A percentile compares a stretch with the other conserved stretches of the same genome.
Conservation (phyloP, 2,113 vertebrate genomes). For the Tachysurus vachellii region DNA sequence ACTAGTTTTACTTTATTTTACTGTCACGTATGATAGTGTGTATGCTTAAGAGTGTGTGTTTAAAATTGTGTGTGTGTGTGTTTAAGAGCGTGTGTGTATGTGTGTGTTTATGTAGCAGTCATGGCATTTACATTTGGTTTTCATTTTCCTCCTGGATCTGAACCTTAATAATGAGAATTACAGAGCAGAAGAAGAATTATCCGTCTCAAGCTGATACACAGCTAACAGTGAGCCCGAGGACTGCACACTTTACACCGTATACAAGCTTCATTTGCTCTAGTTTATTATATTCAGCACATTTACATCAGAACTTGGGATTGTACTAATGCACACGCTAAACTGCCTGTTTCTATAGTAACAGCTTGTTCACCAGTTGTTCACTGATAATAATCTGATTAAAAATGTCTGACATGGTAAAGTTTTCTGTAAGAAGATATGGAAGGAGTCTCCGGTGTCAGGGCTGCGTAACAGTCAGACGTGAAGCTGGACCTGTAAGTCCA, state of each 20-base stretch:
- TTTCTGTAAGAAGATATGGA: too few relatives aligned
- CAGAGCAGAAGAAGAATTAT: conserved; percentile 21
- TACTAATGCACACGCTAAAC: neutral
- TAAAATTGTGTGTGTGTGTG: neutral
- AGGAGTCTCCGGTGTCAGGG: too few relatives aligned
- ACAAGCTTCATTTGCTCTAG: neutral
- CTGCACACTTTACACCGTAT: neutral
- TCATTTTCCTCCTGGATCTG: neutral
- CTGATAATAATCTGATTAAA: too few relatives aligned
- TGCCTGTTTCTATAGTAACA: neutral
- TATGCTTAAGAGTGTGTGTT: neutral
- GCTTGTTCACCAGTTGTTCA: too few relatives aligned
- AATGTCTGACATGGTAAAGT: too few relatives aligned
- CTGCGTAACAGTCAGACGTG: too few relatives aligned
- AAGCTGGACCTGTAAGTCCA: too few relatives aligned
- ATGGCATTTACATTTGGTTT: conserved; percentile 3
- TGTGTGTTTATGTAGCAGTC: neutral
- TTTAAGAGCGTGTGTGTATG: neutral
- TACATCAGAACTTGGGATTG: neutral
- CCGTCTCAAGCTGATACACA: neutral
- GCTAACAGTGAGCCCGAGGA: neutral
- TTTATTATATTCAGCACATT: neutral
- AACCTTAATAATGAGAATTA: conserved; percentile 8
- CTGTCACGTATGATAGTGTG: neutral
- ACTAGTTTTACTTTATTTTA: neutral